Evolutionary conservation across 2,888 invertebrate species (phyloP).

Genomic region (Pseudococcus jackbeardsleyi): DNA sequence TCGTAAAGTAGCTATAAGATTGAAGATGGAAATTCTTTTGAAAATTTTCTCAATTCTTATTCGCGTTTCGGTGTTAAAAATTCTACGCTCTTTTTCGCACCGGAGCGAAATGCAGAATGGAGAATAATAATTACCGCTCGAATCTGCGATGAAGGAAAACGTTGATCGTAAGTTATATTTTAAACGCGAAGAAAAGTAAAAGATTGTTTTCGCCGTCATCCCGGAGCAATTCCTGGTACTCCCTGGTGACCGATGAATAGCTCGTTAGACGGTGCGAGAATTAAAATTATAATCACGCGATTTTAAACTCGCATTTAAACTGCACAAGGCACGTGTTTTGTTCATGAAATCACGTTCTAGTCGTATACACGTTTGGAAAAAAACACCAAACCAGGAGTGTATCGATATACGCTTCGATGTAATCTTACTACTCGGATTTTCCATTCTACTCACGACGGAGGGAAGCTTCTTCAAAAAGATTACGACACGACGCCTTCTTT

Average conservation of each 20-base stretch:
- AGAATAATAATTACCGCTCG: conserved; percentile 5
- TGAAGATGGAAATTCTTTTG: background rate
- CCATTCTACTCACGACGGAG: conserved; percentile 17
- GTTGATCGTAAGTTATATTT: conserved; percentile 35
- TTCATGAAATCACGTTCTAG: conserved; percentile 18
- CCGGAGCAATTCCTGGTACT: background rate
- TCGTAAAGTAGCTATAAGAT: background rate
- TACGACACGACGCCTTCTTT: background rate
- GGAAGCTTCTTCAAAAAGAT: conserved; percentile 26
- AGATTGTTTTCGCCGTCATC: conserved; percentile 24
- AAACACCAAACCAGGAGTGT: background rate
- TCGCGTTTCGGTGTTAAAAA: background rate
- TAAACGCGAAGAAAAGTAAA: background rate
- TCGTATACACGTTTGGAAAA: background rate
- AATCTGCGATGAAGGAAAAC: background rate
- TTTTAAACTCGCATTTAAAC: conserved; percentile 42
- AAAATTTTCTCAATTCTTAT: conserved; percentile 12
- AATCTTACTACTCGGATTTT: background rate
- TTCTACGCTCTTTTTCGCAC: background rate
- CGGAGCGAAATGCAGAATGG: background rate
- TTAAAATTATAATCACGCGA: conserved; percentile 45
- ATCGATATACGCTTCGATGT: conserved; percentile 29
- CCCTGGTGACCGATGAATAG: conserved; percentile 43
- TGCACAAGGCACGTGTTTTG: conserved; percentile 24
- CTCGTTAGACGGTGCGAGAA: conserved; percentile 13